phyloP scores from a whole-genome alignment of 1,140 invertebrate genomes.

The Drepana arcuata region DNA sequence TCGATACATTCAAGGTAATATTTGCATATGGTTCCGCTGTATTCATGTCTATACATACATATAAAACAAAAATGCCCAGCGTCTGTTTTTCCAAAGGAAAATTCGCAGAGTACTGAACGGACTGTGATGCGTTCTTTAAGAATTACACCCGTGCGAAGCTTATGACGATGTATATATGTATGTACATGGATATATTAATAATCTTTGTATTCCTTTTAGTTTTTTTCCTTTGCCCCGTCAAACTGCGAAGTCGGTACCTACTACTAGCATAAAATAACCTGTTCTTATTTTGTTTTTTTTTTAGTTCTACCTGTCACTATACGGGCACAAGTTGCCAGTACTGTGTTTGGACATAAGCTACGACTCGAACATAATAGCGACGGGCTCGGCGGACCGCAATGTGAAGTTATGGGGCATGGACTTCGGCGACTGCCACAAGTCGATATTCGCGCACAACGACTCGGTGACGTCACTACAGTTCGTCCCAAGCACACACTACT shows the following conservation, averaged over 20 bases:
- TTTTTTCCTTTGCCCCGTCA: too few species aligned
- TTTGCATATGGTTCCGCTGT: too few species aligned
- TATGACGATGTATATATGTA: too few species aligned
- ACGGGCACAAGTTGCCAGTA: conserved; percentile 97
- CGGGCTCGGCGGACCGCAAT: conserved; percentile 95
- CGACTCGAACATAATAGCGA: conserved; percentile 91
- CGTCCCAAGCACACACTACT: conserved; percentile 91
- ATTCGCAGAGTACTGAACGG: too few species aligned
- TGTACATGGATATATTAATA: too few species aligned
- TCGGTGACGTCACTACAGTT: conserved; percentile 92
- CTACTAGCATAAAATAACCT: background rate
- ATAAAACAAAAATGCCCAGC: too few species aligned
- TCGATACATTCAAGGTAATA: conserved; percentile 95
- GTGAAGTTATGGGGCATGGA: conserved; percentile 99
- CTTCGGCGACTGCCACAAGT: conserved; percentile 96
- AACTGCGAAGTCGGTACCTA: too few species aligned
- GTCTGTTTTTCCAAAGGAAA: too few species aligned
- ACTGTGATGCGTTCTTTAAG: too few species aligned
- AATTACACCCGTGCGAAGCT: too few species aligned
- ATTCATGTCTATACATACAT: too few species aligned
- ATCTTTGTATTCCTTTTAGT: too few species aligned
- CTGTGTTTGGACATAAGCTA: conserved; percentile 94
- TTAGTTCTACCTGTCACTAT: conserved; percentile 95
- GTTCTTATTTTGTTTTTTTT: conserved; percentile 32
- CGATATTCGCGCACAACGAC: conserved; percentile 94